These are phyloP conservation scores for Circaetus gallicus DNA, from an alignment of 2,113 vertebrate species.

Conservation along the genomic window DNA sequence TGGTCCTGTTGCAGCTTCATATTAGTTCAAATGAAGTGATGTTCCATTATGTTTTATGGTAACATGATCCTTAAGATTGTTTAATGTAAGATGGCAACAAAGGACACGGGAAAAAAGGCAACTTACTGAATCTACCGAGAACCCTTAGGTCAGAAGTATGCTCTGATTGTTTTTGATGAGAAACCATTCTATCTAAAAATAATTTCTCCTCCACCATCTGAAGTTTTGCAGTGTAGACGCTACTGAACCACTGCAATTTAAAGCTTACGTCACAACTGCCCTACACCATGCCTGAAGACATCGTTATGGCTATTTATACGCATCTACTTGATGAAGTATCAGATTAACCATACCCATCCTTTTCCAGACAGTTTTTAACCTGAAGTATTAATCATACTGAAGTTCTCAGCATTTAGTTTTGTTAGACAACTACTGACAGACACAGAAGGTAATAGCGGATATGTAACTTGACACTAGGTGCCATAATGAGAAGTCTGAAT, in stretches of 20 bases:
- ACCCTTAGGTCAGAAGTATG: not conserved
- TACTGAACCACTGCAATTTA: not conserved
- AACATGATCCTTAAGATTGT: not conserved
- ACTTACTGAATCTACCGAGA: not conserved
- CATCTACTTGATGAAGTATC: not conserved
- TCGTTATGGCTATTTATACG: not conserved
- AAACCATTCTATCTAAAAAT: not conserved
- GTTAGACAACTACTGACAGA: not conserved
- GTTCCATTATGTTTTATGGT: not conserved
- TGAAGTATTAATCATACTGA: not conserved
- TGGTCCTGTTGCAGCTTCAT: not conserved
- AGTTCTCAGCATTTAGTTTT: not conserved
- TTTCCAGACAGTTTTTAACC: not conserved
- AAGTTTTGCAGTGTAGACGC: not conserved
- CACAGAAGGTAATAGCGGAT: not conserved
- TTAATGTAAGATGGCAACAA: not conserved
- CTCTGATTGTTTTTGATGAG: not conserved
- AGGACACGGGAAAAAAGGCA: not conserved
- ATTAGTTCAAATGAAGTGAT: not conserved
- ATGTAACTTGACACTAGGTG: not conserved
- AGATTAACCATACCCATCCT: not conserved
- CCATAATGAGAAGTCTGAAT: constrained; percentile 23
- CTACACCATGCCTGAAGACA: not conserved
- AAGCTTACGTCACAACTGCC: not conserved
- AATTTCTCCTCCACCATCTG: not conserved